Evolutionary conservation across 2,797 vertebrate species (phyloP).

Genomic region (Phoeniculus purpureus): DNA sequence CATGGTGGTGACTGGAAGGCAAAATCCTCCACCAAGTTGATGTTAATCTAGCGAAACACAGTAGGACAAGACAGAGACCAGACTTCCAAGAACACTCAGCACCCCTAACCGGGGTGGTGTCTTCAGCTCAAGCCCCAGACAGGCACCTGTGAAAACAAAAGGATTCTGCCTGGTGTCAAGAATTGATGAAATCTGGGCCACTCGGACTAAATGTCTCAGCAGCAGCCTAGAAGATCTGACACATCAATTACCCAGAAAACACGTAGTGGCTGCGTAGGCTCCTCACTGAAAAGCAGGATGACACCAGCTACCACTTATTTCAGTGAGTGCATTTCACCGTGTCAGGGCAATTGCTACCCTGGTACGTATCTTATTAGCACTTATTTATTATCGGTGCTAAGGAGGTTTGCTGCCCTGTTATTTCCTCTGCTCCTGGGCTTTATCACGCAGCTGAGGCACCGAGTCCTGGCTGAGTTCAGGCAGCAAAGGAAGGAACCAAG

Average conservation of each 20-base stretch:
- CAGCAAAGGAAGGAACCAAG: conserved; percentile 66
- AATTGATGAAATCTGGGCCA: conserved; percentile 34
- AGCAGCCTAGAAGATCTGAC: conserved; percentile 33
- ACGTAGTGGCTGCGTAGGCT: background rate
- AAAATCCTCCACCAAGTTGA: background rate
- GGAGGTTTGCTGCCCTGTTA: conserved; percentile 75
- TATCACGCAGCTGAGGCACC: conserved; percentile 49
- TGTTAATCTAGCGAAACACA: background rate
- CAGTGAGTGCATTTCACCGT: conserved; percentile 67
- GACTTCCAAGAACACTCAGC: background rate
- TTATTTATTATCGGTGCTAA: conserved; percentile 79
- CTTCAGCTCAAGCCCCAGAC: background rate
- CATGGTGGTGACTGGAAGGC: background rate
- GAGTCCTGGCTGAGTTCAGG: conserved; percentile 49
- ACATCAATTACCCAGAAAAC: conserved; percentile 37
- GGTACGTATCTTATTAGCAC: conserved; percentile 71
- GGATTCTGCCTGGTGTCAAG: background rate
- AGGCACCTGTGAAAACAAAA: conserved; percentile 56
- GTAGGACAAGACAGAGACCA: background rate
- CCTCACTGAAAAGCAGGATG: background rate
- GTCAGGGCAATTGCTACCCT: conserved; percentile 68
- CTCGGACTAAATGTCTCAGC: conserved; percentile 23
- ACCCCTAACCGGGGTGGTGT: background rate
- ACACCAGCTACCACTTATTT: conserved; percentile 46
- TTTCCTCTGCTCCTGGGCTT: conserved; percentile 77